Conservation (phyloP, 2,797 vertebrate genomes). For the Enteromius trimaculatus region DNA sequence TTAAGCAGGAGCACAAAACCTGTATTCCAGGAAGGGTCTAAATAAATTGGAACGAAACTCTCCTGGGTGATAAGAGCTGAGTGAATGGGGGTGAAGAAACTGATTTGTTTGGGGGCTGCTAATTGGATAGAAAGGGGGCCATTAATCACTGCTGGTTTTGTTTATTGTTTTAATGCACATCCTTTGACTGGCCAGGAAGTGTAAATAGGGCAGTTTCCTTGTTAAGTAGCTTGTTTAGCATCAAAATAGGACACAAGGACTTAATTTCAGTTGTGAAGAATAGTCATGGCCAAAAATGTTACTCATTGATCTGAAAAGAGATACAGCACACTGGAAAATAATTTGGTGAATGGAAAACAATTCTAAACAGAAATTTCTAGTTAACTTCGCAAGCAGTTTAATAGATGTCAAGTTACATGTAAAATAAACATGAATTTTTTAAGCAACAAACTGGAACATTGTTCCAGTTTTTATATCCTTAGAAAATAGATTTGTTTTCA, state of each 20-base stretch:
- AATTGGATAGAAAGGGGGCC: slow-evolving; percentile 37
- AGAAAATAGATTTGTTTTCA: neutral
- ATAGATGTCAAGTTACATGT: neutral
- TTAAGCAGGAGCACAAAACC: slow-evolving; percentile 47
- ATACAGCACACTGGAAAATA: neutral
- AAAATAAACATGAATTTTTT: neutral
- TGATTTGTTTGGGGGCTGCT: slow-evolving; percentile 47
- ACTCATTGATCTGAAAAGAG: neutral
- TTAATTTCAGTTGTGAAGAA: neutral
- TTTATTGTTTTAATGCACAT: slow-evolving; percentile 47
- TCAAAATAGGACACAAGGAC: neutral
- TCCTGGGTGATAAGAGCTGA: slow-evolving; percentile 52
- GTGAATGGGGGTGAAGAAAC: slow-evolving; percentile 36
- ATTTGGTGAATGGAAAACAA: neutral
- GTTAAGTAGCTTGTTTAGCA: neutral
- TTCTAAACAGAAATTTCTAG: neutral
- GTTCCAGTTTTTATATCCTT: neutral
- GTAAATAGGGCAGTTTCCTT: slow-evolving; percentile 37
- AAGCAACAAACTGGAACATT: neutral
- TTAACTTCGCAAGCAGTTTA: neutral
- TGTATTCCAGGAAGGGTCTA: slow-evolving; percentile 54
- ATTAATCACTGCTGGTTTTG: slow-evolving; percentile 38
- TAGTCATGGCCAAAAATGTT: neutral
- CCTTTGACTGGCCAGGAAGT: slow-evolving; percentile 25
- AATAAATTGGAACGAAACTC: slow-evolving; percentile 54